Evolutionary conservation across 2,113 vertebrate species (phyloP).

Genomic region (Aphelocoma coerulescens): DNA sequence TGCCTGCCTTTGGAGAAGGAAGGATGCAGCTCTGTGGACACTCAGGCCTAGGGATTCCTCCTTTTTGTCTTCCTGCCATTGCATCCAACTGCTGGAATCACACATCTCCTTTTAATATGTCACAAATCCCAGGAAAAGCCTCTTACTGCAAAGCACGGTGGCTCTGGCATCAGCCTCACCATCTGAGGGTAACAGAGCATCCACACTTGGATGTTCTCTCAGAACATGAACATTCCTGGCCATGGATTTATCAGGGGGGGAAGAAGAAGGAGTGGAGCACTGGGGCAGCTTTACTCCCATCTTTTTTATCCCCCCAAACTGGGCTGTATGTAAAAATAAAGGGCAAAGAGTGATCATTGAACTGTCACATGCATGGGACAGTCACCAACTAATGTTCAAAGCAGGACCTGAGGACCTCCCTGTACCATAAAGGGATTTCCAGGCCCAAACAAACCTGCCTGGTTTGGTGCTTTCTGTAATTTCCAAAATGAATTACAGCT

Average conservation of each 20-base stretch:
- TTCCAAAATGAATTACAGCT: not conserved
- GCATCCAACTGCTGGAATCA: not conserved
- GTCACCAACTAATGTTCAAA: not conserved
- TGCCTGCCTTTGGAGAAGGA: not conserved
- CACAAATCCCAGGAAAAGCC: not conserved
- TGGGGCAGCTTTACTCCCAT: not conserved
- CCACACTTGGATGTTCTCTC: not conserved
- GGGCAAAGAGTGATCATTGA: not conserved
- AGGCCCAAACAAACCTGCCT: not conserved
- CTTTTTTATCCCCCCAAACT: fast-evolving
- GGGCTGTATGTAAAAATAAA: not conserved
- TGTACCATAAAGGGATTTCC: not conserved
- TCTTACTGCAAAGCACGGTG: not conserved
- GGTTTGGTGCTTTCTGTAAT: not conserved
- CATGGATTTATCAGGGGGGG: not conserved
- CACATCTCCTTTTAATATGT: not conserved
- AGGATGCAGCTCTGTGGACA: not conserved
- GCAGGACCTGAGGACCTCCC: not conserved
- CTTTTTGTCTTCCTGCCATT: not conserved
- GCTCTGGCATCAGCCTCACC: not conserved
- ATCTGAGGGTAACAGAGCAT: not conserved
- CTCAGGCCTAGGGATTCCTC: not conserved
- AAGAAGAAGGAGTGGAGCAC: not conserved
- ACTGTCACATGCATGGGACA: fast-evolving
- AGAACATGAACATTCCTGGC: not conserved